Evolutionary conservation across 2,113 vertebrate species (phyloP).

Genomic region (Oryzias melastigma): DNA sequence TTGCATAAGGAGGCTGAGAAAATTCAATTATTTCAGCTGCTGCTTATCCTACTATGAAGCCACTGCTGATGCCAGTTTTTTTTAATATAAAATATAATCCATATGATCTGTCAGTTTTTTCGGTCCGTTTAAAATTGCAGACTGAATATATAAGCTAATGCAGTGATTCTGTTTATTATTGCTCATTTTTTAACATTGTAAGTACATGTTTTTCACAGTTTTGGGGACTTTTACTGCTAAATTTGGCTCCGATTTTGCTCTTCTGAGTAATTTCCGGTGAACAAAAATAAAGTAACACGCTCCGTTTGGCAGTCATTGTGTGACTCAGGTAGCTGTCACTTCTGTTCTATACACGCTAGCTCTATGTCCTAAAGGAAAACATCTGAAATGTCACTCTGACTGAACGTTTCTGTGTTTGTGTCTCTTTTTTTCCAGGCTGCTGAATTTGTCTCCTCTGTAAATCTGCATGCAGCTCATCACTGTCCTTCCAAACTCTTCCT

Average conservation of each 20-base stretch:
- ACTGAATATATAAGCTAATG: no score
- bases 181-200: no score
- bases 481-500: conserved; percentile 26
- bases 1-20: not conserved
- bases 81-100: not conserved
- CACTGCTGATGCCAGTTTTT: not conserved
- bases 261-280: conserved; percentile 18
- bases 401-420: conserved; percentile 24
- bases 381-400: conserved; percentile 23
- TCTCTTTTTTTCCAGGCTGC: conserved; percentile 53
- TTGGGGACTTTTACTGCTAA: conserved; percentile 11
- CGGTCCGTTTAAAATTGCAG: no score
- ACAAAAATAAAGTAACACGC: conserved; percentile 39
- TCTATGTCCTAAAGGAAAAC: conserved; percentile 13
- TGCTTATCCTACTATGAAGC: not conserved
- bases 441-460: conserved; percentile 48
- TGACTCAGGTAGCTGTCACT: conserved; percentile 43
- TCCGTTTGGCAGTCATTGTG: conserved; percentile 43
- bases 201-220: not conserved
- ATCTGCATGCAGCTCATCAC: conserved; percentile 67
- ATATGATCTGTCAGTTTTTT: no score
- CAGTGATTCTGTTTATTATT: no score
- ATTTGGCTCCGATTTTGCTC: conserved; percentile 12
- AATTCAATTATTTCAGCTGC: conserved; percentile 10
- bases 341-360: conserved; percentile 15